phyloP scores from a whole-genome alignment of 2,888 invertebrate genomes.

The Apodemia mormo region DNA sequence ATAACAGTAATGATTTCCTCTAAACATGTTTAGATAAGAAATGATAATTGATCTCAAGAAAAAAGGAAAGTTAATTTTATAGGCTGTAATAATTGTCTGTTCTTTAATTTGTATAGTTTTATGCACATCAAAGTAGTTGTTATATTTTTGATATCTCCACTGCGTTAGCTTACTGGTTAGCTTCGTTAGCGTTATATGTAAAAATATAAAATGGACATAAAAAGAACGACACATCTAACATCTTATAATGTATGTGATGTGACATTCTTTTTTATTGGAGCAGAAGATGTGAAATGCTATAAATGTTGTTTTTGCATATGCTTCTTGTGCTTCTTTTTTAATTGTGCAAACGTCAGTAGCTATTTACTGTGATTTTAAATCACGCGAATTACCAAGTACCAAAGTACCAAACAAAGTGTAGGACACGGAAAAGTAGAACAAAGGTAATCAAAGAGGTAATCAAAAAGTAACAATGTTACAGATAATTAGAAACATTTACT shows the following conservation, averaged over 20 bases:
- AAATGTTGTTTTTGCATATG: constrained; percentile 48
- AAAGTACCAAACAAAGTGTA: too few relatives aligned
- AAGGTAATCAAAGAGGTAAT: too few relatives aligned
- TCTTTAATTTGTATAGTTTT: constrained; percentile 31
- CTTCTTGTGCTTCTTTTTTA: constrained; percentile 62
- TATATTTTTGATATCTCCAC: constrained; percentile 29
- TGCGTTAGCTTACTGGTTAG: constrained; percentile 30
- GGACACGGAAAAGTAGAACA: too few relatives aligned
- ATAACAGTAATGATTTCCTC: background rate
- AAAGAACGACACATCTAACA: constrained; percentile 18
- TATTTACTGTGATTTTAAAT: constrained; percentile 28
- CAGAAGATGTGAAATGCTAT: constrained; percentile 27
- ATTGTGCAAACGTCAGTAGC: constrained; percentile 44
- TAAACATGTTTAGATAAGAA: background rate
- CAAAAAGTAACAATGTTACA: too few relatives aligned
- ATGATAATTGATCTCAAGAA: background rate
- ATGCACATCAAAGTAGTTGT: constrained; percentile 34
- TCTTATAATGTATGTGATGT: constrained; percentile 4
- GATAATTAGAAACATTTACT: too few relatives aligned
- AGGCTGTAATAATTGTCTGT: constrained; percentile 24
- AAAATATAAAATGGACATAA: constrained; percentile 26
- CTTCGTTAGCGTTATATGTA: constrained; percentile 22
- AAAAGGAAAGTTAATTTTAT: constrained; percentile 5
- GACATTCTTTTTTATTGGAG: constrained; percentile 13
- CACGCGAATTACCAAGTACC: too few relatives aligned